These are phyloP conservation scores for Bombyx mandarina DNA, from an alignment of 1,140 invertebrate species.

Conservation along the genomic window DNA sequence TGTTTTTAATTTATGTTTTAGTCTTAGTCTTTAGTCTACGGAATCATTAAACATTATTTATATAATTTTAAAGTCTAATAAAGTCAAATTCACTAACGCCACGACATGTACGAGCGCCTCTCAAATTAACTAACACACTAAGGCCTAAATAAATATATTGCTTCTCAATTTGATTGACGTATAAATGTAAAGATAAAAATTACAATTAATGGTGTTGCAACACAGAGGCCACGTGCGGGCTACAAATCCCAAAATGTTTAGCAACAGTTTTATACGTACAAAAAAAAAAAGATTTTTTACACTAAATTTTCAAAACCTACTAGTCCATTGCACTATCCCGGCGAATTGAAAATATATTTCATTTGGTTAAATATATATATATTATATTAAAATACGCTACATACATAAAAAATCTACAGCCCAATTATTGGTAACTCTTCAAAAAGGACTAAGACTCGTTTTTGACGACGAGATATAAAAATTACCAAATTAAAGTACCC, in stretches of 20 bases:
- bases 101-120: too few species aligned
- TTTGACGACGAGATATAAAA: constrained; percentile 8
- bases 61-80: too few species aligned
- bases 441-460: neutral
- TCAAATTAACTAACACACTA: too few species aligned
- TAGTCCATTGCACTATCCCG: constrained; percentile 65
- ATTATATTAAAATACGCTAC: constrained; percentile 1
- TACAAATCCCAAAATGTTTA: neutral
- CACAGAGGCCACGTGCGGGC: neutral
- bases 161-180: too few species aligned
- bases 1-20: too few species aligned
- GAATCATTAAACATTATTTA: too few species aligned
- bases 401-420: constrained; percentile 37
- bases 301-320: constrained; percentile 17
- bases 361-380: constrained; percentile 20
- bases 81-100: too few species aligned
- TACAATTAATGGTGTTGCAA: too few species aligned
- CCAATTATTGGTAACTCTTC: constrained; percentile 47
- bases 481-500: too few species aligned
- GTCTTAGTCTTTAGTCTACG: too few species aligned
- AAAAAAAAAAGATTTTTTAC: neutral
- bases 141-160: too few species aligned
- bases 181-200: too few species aligned
- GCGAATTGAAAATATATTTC: constrained; percentile 44
- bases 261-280: neutral